These are phyloP conservation scores for Setipinna tenuifilis DNA, from an alignment of 2,797 vertebrate species.

Conservation along the genomic window DNA sequence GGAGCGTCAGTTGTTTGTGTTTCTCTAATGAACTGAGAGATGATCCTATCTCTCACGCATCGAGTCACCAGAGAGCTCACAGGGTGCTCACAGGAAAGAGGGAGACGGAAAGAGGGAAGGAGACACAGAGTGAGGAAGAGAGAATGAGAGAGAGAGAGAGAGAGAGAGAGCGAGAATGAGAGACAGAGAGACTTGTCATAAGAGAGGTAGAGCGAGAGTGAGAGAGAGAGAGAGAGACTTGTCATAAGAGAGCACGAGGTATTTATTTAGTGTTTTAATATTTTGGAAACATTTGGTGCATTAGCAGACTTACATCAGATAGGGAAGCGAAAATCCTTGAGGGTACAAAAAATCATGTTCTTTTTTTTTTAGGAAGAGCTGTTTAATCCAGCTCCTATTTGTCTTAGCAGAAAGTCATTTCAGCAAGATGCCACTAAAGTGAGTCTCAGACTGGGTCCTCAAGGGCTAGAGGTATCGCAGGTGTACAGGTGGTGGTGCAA, in stretches of 20 bases:
- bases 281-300: slow-evolving; percentile 5
- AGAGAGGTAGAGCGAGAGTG: neutral
- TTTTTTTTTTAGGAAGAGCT: neutral
- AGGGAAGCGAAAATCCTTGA: neutral
- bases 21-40: slow-evolving; percentile 64
- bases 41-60: slow-evolving; percentile 48
- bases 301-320: neutral
- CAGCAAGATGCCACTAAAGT: neutral
- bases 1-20: slow-evolving; percentile 64
- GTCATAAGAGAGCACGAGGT: neutral
- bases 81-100: slow-evolving; percentile 27
- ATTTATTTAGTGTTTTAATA: neutral
- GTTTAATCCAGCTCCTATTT: neutral
- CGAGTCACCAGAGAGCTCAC: slow-evolving; percentile 42
- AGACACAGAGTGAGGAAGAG: too few species aligned
- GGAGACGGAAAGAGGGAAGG: neutral
- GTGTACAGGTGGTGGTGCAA: neutral
- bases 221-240: neutral
- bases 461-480: neutral
- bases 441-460: neutral
- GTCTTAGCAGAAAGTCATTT: neutral
- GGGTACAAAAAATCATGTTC: neutral
- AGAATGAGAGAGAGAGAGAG: too few species aligned
- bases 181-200: neutral
- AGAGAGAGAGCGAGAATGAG: slow-evolving; percentile 10